A percentile compares a stretch with the other conserved stretches of the same genome.
These are phyloP conservation scores for Perizoma flavofasciatum DNA, from an alignment of 2,888 invertebrate species.

Conservation along the genomic window DNA sequence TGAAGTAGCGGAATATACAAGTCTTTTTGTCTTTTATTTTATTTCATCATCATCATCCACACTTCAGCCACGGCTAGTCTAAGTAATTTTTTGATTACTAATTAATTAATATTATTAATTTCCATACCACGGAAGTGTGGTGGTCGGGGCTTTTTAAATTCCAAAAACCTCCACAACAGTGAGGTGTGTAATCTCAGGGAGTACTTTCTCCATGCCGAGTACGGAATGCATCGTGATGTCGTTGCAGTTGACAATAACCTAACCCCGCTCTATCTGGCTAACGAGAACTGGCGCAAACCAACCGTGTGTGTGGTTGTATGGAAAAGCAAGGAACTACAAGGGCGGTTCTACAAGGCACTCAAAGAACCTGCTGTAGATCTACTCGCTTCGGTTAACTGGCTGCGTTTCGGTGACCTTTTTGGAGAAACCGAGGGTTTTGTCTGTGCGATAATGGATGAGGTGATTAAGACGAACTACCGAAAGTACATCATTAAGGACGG, in stretches of 20 bases:
- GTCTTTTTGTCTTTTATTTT: too few species aligned
- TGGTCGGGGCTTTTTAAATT: neutral
- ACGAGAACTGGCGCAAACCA: neutral
- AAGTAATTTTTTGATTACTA: too few species aligned
- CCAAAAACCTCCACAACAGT: slow-evolving; percentile 1
- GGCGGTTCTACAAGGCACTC: slow-evolving; percentile 3
- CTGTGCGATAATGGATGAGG: too few species aligned
- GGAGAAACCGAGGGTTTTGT: too few species aligned
- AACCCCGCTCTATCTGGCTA: slow-evolving; percentile 3
- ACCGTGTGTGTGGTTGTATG: slow-evolving; percentile 2
- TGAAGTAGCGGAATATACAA: neutral
- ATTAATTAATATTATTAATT: slow-evolving; percentile 1
- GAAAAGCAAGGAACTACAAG: slow-evolving; percentile 7
- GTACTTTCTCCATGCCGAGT: neutral
- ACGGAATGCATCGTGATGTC: slow-evolving; percentile 6
- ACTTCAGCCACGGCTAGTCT: too few species aligned
- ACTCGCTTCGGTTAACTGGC: too few species aligned
- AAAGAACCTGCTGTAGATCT: too few species aligned
- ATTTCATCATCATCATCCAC: too few species aligned
- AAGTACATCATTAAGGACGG: too few species aligned
- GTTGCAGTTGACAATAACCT: slow-evolving; percentile 6
- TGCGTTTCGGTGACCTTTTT: too few species aligned
- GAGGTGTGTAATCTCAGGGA: neutral
- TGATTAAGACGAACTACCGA: too few species aligned
- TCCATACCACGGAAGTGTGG: slow-evolving; percentile 6